Evolutionary conservation across 2,797 vertebrate species (phyloP).

Genomic region (Moxostoma hubbsi): DNA sequence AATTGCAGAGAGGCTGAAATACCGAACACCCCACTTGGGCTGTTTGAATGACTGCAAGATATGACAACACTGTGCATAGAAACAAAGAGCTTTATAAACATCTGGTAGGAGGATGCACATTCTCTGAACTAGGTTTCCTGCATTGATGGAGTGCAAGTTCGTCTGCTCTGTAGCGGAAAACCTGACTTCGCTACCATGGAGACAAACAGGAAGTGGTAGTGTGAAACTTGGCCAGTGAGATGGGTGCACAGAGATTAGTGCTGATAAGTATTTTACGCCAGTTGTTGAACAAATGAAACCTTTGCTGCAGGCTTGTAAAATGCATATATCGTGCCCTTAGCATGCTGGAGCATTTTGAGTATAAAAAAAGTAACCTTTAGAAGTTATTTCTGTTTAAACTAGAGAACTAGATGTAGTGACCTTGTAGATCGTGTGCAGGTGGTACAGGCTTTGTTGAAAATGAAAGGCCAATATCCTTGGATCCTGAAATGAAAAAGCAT

Average conservation of each 20-base stretch:
- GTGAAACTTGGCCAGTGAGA: conserved; percentile 70
- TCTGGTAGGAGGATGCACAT: conserved; percentile 58
- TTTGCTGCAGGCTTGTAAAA: conserved; percentile 20
- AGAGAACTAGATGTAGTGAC: background rate
- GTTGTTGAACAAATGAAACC: conserved; percentile 48
- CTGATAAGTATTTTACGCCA: conserved; percentile 31
- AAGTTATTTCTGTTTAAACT: conserved; percentile 17
- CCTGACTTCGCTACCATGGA: conserved; percentile 72
- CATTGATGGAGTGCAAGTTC: conserved; percentile 47
- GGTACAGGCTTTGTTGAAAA: conserved; percentile 26
- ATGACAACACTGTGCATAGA: conserved; percentile 20
- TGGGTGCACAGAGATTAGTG: conserved; percentile 65
- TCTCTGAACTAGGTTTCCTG: conserved; percentile 61
- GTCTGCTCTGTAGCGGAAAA: conserved; percentile 54
- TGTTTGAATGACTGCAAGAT: conserved; percentile 13
- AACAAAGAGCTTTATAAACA: conserved; percentile 29
- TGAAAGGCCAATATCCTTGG: conserved; percentile 4
- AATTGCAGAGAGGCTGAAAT: conserved; percentile 19
- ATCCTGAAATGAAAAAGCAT: conserved; percentile 8
- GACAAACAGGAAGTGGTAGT: conserved; percentile 80
- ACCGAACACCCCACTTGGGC: conserved; percentile 33
- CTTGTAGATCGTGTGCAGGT: conserved; percentile 7
- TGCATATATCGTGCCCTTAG: conserved; percentile 4
- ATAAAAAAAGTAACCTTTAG: background rate
- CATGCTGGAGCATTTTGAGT: background rate